phyloP scores from a whole-genome alignment of 2,888 invertebrate species.

The Drosophila planitibia region DNA sequence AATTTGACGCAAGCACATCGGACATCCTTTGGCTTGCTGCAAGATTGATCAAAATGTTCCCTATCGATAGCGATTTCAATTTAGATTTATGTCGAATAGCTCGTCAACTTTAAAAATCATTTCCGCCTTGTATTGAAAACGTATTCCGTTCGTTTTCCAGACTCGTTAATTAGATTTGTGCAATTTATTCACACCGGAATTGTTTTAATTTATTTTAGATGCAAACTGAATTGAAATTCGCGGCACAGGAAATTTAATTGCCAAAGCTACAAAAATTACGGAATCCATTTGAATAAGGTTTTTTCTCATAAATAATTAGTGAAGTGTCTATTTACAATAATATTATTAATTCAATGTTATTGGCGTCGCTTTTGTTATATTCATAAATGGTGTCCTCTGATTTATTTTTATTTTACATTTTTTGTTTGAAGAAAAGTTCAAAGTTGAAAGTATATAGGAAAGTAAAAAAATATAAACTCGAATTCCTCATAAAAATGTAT shows the following conservation, averaged over 20 bases:
- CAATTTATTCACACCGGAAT: constrained; percentile 43
- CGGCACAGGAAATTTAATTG: constrained; percentile 53
- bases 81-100: constrained; percentile 14
- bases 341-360: neutral
- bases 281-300: constrained; percentile 5
- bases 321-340: neutral
- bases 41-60: constrained; percentile 35
- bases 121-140: constrained; percentile 7
- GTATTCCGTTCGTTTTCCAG: constrained; percentile 9
- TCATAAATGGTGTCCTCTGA: neutral
- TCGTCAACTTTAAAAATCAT: neutral
- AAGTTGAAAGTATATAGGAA: neutral
- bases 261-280: constrained; percentile 15
- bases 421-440: neutral
- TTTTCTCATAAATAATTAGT: neutral
- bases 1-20: constrained; percentile 15
- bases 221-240: constrained; percentile 36
- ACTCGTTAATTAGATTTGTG: constrained; percentile 46
- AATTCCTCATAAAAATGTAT: neutral
- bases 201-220: constrained; percentile 47
- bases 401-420: neutral
- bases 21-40: constrained; percentile 27
- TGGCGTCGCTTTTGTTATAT: neutral
- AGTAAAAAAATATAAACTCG: neutral
- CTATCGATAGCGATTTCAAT: constrained; percentile 19